Base-by-base conservation (phyloP, 2,888 invertebrate species). In the Corythucha ciliata region DNA sequence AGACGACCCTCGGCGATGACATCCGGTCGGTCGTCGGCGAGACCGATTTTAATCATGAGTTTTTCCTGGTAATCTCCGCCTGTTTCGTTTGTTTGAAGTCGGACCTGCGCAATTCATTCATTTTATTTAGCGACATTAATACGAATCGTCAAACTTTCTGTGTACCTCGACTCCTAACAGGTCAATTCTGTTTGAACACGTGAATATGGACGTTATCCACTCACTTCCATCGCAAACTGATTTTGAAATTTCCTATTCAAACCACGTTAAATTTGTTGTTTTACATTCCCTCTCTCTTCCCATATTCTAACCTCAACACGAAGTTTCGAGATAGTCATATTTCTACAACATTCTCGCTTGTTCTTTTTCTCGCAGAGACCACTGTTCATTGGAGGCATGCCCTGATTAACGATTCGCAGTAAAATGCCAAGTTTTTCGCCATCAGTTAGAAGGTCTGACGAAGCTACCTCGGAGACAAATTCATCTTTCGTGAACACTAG, bases 401-500 rank as follows among this genome's bases (percentile, higher is more conserved):
- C 52, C 29, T 56, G 49, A 24, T 52, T 53, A 16, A 54, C 53
- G 54, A 89, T 85, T 66, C 88, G 86, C 77, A 88, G 84, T 1
- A 89, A 72, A 52, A 89, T 80, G 0, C 84, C 79, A 63, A 87
- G 81, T 14, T 85, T 81, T 65, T 89, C 88, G 1, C 83, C 75
- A 66, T 85, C 80, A 0, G 79, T 75, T 22, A 89, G 72, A 4
- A 89, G 69, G 12, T 12, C 62, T 10, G 86, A 86, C 41, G 79
- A 74, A 0, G 83, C 86, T 18, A 56, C 52, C 0, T 85, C 84
- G 62, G 83, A 83, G 1, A 88, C 86, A 67, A 89, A 89, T 70
- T 87, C 82, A 65, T 84, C 80, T 0, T 87, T 83, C 0, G 80
- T 79, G 58, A 89, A 70, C 0, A 85, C 85, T n/a, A 89, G 72